phyloP scores from a whole-genome alignment of 2,888 invertebrate species.

The Nephrocerus scutellatus region DNA sequence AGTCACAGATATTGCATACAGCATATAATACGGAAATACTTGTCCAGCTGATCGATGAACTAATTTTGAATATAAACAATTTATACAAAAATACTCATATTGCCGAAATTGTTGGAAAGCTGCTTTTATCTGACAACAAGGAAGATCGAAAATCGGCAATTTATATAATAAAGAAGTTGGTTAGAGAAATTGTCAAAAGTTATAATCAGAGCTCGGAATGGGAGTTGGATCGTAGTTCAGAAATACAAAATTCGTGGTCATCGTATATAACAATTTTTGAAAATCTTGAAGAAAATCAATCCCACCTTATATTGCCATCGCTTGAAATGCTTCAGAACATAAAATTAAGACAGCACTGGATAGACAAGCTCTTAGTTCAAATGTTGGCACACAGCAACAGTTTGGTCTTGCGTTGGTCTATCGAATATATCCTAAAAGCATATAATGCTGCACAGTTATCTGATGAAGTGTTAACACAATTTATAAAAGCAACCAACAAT shows the following conservation, averaged over 20 bases:
- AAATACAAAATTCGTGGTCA: slow-evolving; percentile 26
- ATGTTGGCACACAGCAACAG: slow-evolving; percentile 36
- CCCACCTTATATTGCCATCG: slow-evolving; percentile 42
- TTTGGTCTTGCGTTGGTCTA: slow-evolving; percentile 38
- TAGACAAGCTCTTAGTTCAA: slow-evolving; percentile 30
- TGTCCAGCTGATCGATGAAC: slow-evolving; percentile 33
- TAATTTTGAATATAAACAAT: slow-evolving; percentile 21
- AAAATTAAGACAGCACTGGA: slow-evolving; percentile 23
- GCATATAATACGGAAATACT: slow-evolving; percentile 28
- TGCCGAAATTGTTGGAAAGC: slow-evolving; percentile 21
- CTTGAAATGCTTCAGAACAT: slow-evolving; percentile 24
- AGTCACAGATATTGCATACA: slow-evolving; percentile 6
- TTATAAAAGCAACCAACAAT: slow-evolving; percentile 36
- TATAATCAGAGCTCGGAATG: slow-evolving; percentile 3
- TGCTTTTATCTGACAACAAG: slow-evolving; percentile 28
- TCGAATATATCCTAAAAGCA: slow-evolving; percentile 28
- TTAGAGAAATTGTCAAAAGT: not conserved
- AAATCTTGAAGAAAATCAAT: slow-evolving; percentile 41
- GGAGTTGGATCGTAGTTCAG: slow-evolving; percentile 3
- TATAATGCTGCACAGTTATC: slow-evolving; percentile 24
- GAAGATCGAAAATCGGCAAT: slow-evolving; percentile 33
- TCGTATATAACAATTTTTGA: slow-evolving; percentile 36
- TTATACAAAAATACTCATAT: slow-evolving; percentile 23
- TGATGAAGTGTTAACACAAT: slow-evolving; percentile 24
- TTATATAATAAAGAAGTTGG: slow-evolving; percentile 30